Evolutionary conservation across 1,140 invertebrate species (phyloP).

Genomic region (Ctenoplectra terminalis): DNA sequence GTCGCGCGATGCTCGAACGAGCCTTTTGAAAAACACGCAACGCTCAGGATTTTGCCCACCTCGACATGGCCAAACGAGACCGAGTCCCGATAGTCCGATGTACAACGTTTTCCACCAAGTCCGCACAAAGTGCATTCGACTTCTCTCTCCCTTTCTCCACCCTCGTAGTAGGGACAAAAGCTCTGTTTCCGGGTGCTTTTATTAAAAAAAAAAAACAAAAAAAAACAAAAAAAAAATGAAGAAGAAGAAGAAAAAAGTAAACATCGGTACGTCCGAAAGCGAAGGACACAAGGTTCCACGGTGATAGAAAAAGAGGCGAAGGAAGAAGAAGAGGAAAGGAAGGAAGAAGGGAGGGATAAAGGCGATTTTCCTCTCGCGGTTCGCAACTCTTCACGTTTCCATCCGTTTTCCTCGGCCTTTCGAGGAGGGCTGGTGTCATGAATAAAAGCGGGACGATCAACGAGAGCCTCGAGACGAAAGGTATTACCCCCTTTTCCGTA

Average conservation of each 20-base stretch:
- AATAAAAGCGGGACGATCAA: conserved; percentile 51
- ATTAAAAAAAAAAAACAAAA: no score
- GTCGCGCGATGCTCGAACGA: conserved; percentile 12
- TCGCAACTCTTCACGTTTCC: conserved; percentile 30
- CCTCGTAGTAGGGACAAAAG: neutral
- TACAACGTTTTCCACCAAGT: neutral
- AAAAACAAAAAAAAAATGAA: no score
- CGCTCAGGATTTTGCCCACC: neutral
- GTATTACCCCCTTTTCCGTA: conserved; percentile 49
- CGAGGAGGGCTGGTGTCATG: conserved; percentile 35
- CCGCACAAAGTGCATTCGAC: conserved; percentile 22
- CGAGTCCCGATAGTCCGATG: conserved; percentile 12
- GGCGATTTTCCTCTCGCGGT: conserved; percentile 29
- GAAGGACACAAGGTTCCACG: no score
- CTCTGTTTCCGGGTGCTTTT: neutral
- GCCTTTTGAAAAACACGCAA: conserved; percentile 24
- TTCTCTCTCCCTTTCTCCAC: neutral
- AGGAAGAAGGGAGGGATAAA: neutral
- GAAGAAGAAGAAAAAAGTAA: neutral
- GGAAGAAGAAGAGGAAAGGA: no score
- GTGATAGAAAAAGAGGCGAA: neutral
- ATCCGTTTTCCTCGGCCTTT: conserved; percentile 17
- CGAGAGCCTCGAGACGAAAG: conserved; percentile 38
- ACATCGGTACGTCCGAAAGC: neutral
- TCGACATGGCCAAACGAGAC: neutral